Base-by-base conservation (phyloP, 2,888 invertebrate genomes). In the Cerceris ruficornis region DNA sequence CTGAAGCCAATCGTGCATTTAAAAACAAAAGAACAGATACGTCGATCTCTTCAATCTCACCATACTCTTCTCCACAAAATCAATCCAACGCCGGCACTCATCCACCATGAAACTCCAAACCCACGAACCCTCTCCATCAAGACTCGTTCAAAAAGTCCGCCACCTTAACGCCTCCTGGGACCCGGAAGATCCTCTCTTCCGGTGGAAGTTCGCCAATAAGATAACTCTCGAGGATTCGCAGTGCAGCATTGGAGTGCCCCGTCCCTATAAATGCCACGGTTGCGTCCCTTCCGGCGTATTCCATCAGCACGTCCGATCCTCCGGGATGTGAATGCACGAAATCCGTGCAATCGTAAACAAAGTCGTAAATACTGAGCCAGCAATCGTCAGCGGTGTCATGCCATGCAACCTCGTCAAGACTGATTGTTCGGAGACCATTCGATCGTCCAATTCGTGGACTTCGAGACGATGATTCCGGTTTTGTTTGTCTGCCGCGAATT, bases 301-400 rank as follows among this genome's bases (percentile, higher is more conserved):
- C 98, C 85, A 97, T 91, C 85, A 98, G 94, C 15, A 98, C 94
- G 80, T 97, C 97, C 11, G 94, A 94, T 7, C 98, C 97, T 68
- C 97, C 98, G 0, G 97, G 97, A 93, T 98, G 98, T 95, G 95
- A 94, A 81, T 94, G 93, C 55, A 98, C 91, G 90, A 98, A 97
- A 50, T 94, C 93, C 0, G 97, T 96, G 66, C 97, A 94, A 89
- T 98, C 96, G 91, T 97, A 98, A 11, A 98, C 96, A 72, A 96
- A 95, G 93, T 98, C 97, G 91, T 96, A 96, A 60, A 98, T 95
- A n/a, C 97, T 95, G 65, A 97, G 94, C 98, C 98, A 98, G 92
- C 97, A 98, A 90, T 97, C 96, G 13, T 94, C 92, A 7, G 92
- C 91, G 15, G 94, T 93, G 89, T 97, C 97, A 89, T 98, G 98